A percentile compares a stretch with the other conserved stretches of the same genome.
phyloP scores from a whole-genome alignment of 2,888 invertebrate species.

The Arge pagana region DNA sequence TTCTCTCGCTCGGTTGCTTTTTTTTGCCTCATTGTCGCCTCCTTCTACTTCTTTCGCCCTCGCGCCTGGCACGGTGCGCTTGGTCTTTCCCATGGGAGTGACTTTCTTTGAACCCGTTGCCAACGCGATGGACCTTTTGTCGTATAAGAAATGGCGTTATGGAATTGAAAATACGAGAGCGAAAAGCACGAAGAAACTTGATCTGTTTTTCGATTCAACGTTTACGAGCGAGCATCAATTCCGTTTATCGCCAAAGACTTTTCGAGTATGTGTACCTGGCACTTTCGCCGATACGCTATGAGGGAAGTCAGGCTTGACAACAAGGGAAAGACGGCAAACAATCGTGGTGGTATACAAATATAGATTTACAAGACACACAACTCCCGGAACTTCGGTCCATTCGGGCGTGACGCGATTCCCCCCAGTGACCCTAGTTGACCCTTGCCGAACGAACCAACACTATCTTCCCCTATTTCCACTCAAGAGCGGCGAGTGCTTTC shows the following conservation, averaged over 20 bases:
- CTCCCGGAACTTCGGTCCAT: background rate
- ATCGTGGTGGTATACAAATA: constrained; percentile 12
- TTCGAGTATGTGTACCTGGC: constrained; percentile 1
- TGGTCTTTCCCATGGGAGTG: too few species aligned
- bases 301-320: background rate
- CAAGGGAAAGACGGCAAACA: constrained; percentile 12
- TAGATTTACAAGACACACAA: constrained; percentile 15
- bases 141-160: background rate
- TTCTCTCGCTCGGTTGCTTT: too few species aligned
- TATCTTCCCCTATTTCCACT: too few species aligned
- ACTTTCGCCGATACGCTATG: constrained; percentile 6
- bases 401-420: background rate
- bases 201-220: background rate
- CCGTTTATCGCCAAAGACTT: constrained; percentile 4
- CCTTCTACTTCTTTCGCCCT: background rate
- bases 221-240: background rate
- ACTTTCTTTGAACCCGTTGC: constrained; percentile 3
- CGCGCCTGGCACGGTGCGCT: too few species aligned
- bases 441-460: background rate
- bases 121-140: background rate
- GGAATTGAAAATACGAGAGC: background rate
- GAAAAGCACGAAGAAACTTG: background rate
- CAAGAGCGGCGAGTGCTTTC: too few species aligned
- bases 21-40: background rate
- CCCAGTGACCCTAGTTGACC: background rate